Conservation (phyloP, 2,888 invertebrate species). For the Caenorhabditis uteleia region DNA sequence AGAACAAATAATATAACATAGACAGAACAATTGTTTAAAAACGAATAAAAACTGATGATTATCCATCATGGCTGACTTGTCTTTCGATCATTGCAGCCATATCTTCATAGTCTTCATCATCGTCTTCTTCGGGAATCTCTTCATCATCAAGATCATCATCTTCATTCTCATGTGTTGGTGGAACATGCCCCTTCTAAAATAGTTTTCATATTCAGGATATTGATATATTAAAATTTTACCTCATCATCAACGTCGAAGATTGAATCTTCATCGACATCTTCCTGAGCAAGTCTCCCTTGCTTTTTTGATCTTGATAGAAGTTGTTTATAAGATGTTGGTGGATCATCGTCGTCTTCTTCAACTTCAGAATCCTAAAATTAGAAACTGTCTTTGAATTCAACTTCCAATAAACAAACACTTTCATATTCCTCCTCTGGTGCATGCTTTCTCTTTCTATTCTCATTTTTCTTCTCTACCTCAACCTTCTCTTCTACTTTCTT, state of each 20-base stretch:
- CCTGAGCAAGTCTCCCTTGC: constrained; percentile 19
- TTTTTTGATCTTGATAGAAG: constrained; percentile 19
- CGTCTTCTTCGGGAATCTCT: constrained; percentile 15
- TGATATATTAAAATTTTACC: constrained; percentile 9
- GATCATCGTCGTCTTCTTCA: constrained; percentile 20
- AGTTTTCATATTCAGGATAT: background rate
- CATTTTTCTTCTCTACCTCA: constrained; percentile 6
- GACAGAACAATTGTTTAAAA: background rate
- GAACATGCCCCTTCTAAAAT: constrained; percentile 23
- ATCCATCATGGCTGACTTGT: constrained; percentile 30
- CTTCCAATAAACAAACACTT: constrained; percentile 6
- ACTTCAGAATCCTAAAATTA: constrained; percentile 19
- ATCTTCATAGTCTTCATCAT: constrained; percentile 50
- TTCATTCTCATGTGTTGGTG: constrained; percentile 13
- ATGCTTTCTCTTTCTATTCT: constrained; percentile 24
- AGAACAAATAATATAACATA: background rate
- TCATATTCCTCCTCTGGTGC: constrained; percentile 36
- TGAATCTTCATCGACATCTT: constrained; percentile 16
- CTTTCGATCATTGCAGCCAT: constrained; percentile 55
- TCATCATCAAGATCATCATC: constrained; percentile 28
- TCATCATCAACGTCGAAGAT: constrained; percentile 34
- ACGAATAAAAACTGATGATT: background rate
- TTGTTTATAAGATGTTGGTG: constrained; percentile 24
- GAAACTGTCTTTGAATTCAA: background rate
- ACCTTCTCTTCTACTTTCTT: background rate